Conservation (phyloP, 2,888 invertebrate genomes). For the Pyrrhosoma nymphula region DNA sequence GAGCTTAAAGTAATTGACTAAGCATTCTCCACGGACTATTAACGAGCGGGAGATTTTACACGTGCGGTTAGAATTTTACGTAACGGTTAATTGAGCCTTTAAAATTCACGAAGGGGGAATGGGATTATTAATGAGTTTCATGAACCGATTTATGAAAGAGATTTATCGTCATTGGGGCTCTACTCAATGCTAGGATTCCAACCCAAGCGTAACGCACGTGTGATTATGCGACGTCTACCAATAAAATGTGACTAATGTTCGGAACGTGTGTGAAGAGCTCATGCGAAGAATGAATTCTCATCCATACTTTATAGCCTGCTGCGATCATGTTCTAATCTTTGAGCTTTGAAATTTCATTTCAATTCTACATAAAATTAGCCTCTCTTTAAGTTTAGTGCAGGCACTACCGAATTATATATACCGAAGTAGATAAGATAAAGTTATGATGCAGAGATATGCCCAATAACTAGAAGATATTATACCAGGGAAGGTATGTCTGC, state of each 20-base stretch:
- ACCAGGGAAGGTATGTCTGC: no score
- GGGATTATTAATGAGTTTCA: conserved; percentile 39
- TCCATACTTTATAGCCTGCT: background rate
- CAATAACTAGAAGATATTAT: no score
- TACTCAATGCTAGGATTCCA: background rate
- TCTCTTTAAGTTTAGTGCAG: no score
- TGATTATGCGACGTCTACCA: background rate
- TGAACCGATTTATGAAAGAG: conserved; percentile 26
- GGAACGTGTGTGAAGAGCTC: background rate
- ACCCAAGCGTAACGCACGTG: background rate
- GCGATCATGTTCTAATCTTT: background rate
- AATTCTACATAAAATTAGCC: no score
- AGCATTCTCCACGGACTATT: conserved; percentile 29
- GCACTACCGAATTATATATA: no score
- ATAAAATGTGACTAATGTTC: background rate
- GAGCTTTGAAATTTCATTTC: background rate
- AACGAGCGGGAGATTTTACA: conserved; percentile 35
- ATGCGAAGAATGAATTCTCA: background rate
- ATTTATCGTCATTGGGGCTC: background rate
- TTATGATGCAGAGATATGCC: no score
- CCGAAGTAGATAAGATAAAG: no score
- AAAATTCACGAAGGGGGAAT: background rate
- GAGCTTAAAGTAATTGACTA: conserved; percentile 36
- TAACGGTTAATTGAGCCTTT: conserved; percentile 28
- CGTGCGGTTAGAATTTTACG: conserved; percentile 16